Evolutionary conservation across 2,888 invertebrate genomes (phyloP), one percentile per base, ranked within the genome.

Genomic region (Lepidocyrtoides sp.): DNA sequence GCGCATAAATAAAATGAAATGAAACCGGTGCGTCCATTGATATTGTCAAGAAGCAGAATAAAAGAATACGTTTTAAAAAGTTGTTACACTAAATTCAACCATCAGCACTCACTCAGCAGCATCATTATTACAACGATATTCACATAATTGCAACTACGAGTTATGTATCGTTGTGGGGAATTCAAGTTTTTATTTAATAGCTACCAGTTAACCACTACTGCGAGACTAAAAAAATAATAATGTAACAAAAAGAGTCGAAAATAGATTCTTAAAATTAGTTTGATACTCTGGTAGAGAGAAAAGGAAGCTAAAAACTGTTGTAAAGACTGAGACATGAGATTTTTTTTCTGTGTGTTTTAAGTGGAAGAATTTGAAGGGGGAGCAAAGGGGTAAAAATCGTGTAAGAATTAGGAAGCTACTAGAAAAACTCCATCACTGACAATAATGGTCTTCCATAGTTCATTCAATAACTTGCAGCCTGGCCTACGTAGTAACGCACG

Each of bases 61-160:
- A 29, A n/a, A 77, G 32, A 77, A 29, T 48, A 51, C 23, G 48
- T 54, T 77, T 26, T 41, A 44, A 77, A 77, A 77, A 51, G 77
- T 51, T 51, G 77, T 26, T 48, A 29, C 51, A 54, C 29, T 32
- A 51, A 75, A 48, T 26, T 48, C 48, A 44, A 29, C 20, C 77
- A 32, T 77, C 77, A 77, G 79, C 60, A 81, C 81, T 81, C 57
- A 81, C 82, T 82, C 82, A 63, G 79, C 36, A 36, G 57, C 79
- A 75, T 75, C 26, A 72, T n/a, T 44, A 72, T 41, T 8, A 51
- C 26, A 14, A 77, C 29, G 29, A 44, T 51, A 32, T 51, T 77
- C 77, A 77, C 48, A 77, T 77, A 77, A 77, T 77, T 77, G 77
- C 77, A 51, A 51, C 7, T 17, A 48, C 41, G 10, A 3, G 48